Evolutionary conservation across 2,888 invertebrate species (phyloP), one percentile per base, ranked within the genome.

Genomic region (Glomeris marginata): DNA sequence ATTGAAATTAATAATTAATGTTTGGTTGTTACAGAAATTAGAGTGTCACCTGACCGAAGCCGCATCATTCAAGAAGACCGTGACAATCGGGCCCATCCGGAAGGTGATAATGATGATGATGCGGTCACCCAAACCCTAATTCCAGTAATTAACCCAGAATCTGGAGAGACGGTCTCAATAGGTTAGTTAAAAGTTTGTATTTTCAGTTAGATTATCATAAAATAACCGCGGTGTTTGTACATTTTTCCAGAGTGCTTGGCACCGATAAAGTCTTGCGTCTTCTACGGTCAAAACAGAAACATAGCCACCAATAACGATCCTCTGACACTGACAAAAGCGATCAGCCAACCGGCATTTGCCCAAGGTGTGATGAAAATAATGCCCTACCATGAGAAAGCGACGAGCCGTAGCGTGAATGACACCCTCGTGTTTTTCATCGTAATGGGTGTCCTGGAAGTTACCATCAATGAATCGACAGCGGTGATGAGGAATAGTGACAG

Each of bases 381-480:
- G 38, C 46, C 46, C 1, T 11, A 20, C 13, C 16, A 35, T n/a
- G 46, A 35, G 13, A 46, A 46, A 18, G 37, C 20, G n/a, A 46
- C 2, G 2, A 35, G 37, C 37, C 20, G 21, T 16, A 16, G 18
- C 37, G 4, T 13, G 3, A 34, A 8, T 2, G 46, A 46, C 34
- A 36, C 46, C 4, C 20, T 46, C 35, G 46, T 37, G 8, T 46
- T 46, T 11, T 46, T 35, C 37, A 28, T 46, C 11, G 11, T 46
- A 15, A 6, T 5, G 2, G 46, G 46, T 1, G 22, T 3, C 1
- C 4, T 49, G 4, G 28, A 49, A 42, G 34, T 49, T 15, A 46
- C 46, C 2, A 8, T 46, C 4, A 34, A 46, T 18, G 18, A 46
- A 18, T 34, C 46, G 1, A 37, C 36, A 2, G 38, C 15, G 13